A percentile compares a stretch with the other conserved stretches of the same genome.
phyloP scores from a whole-genome alignment of 2,113 vertebrate species.

The Psittacula cyanocephala region DNA sequence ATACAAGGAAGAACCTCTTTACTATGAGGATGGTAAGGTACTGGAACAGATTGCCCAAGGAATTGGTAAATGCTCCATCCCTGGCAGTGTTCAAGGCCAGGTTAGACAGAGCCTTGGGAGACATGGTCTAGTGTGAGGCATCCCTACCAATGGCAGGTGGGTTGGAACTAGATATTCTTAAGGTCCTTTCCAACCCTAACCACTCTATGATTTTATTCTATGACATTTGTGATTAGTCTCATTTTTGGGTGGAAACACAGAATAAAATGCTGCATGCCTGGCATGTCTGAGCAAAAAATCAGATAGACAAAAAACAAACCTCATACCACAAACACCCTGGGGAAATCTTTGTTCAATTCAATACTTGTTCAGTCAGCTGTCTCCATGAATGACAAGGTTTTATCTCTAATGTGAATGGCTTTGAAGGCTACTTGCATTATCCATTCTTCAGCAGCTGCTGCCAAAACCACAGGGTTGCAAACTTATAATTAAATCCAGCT shows the following conservation, averaged over 20 bases:
- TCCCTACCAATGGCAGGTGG: neutral
- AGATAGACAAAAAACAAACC: conserved; percentile 50
- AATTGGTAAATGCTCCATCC: neutral
- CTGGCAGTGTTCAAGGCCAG: neutral
- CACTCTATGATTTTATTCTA: neutral
- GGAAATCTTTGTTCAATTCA: conserved; percentile 77
- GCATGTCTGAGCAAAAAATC: conserved; percentile 53
- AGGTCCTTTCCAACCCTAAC: neutral
- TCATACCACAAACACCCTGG: conserved; percentile 51
- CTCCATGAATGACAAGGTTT: conserved; percentile 76
- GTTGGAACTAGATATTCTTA: neutral
- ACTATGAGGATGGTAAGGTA: neutral
- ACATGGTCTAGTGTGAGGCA: neutral
- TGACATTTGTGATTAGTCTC: neutral
- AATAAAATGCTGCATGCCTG: neutral
- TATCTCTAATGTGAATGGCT: conserved; percentile 74
- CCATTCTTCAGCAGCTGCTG: conserved; percentile 75
- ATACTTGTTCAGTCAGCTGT: conserved; percentile 76
- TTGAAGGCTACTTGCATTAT: conserved; percentile 74
- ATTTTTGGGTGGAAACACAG: conserved; percentile 10
- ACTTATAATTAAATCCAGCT: conserved; percentile 81
- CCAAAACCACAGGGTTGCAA: conserved; percentile 72
- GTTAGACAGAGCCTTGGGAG: neutral
- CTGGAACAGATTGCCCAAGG: neutral
- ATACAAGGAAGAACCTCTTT: neutral